These are phyloP conservation scores for Hemibagrus guttatus DNA, from an alignment of 2,797 vertebrate genomes.

Conservation along the genomic window DNA sequence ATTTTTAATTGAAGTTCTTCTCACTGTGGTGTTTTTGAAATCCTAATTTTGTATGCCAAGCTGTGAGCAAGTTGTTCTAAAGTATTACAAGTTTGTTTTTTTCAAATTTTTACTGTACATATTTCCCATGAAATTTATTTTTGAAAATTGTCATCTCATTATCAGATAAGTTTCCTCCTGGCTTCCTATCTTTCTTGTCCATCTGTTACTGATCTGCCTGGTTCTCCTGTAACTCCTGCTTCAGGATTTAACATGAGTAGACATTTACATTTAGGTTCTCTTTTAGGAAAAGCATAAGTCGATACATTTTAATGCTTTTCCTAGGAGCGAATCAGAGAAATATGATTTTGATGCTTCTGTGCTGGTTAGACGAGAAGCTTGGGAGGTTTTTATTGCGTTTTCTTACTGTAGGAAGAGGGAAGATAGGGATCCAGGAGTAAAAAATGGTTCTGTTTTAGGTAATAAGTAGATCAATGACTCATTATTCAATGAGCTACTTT, in stretches of 20 bases:
- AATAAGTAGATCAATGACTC: not conserved
- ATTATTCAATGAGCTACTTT: not conserved
- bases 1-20: not conserved
- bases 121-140: not conserved
- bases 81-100: not conserved
- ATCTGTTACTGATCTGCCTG: not conserved
- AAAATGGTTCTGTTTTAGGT: not conserved
- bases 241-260: slow-evolving; percentile 1
- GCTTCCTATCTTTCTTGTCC: not conserved
- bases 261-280: not conserved
- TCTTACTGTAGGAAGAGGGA: not conserved
- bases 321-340: not conserved
- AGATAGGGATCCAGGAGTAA: not conserved
- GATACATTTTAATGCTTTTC: slow-evolving; percentile 6
- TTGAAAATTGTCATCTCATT: not conserved
- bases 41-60: too few species aligned
- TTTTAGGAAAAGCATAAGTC: not conserved
- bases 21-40: not conserved
- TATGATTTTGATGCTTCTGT: slow-evolving; percentile 1
- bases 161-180: not conserved
- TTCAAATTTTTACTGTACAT: not conserved
- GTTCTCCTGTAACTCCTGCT: not conserved
- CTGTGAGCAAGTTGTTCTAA: not conserved
- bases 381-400: not conserved
- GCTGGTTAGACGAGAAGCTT: slow-evolving; percentile 1